Percentiles rank a stretch among this genome's conserved stretches.
phyloP scores from a whole-genome alignment of 1,140 invertebrate genomes.

The Eulimnadia texana region DNA sequence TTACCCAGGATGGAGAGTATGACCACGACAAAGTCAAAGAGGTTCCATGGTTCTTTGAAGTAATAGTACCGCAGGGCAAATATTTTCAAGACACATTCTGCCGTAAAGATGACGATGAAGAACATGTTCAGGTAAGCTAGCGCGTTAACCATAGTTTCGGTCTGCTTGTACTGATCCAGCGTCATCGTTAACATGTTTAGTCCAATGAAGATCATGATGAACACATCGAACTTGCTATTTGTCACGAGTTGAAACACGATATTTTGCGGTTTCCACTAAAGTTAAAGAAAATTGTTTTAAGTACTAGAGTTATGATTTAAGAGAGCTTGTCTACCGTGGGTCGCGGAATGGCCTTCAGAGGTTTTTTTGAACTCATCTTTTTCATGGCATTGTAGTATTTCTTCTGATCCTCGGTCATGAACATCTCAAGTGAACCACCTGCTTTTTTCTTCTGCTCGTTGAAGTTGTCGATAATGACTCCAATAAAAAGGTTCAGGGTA shows the following conservation, averaged over 20 bases:
- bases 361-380: slow-evolving; percentile 97
- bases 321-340: slow-evolving; percentile 79
- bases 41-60: slow-evolving; percentile 98
- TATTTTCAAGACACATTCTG: slow-evolving; percentile 93
- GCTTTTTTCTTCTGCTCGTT: slow-evolving; percentile 99
- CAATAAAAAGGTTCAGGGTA: slow-evolving; percentile 93
- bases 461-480: slow-evolving; percentile 97
- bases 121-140: slow-evolving; percentile 86
- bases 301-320: no score
- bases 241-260: slow-evolving; percentile 94
- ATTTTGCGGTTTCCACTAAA: slow-evolving; percentile 83
- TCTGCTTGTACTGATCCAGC: slow-evolving; percentile 86
- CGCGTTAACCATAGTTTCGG: slow-evolving; percentile 60
- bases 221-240: slow-evolving; percentile 98
- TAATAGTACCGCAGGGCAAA: slow-evolving; percentile 93
- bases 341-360: slow-evolving; percentile 90
- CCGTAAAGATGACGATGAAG: slow-evolving; percentile 96
- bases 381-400: slow-evolving; percentile 99
- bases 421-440: slow-evolving; percentile 95
- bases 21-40: slow-evolving; percentile 98
- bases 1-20: slow-evolving; percentile 94
- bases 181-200: slow-evolving; percentile 99
- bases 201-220: slow-evolving; percentile 97
- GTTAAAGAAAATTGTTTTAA: no score
- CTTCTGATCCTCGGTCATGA: slow-evolving; percentile 99